Conservation (phyloP, 2,888 invertebrate genomes). For the Malacosoma neustria region DNA sequence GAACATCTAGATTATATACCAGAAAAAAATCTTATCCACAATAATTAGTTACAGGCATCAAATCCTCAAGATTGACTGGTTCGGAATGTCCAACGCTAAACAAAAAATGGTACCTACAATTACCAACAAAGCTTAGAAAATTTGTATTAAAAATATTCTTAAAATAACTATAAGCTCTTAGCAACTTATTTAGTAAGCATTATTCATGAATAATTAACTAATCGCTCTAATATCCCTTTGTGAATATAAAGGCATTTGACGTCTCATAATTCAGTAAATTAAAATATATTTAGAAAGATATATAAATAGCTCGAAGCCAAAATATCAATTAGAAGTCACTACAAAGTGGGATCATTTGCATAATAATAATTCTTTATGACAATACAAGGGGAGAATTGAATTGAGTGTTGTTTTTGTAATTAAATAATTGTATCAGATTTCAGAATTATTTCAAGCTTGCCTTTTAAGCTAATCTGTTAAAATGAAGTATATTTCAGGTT, state of each 20-base stretch:
- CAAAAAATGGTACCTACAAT: no score
- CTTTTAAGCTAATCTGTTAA: no score
- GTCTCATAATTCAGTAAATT: not conserved
- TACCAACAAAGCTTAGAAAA: no score
- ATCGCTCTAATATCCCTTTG: not conserved
- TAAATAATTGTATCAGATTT: no score
- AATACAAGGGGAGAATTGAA: not conserved
- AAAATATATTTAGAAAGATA: conserved; percentile 7
- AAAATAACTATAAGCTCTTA: not conserved
- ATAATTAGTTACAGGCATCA: no score
- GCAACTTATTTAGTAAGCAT: not conserved
- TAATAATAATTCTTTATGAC: not conserved
- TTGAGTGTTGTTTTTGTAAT: not conserved
- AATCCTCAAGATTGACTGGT: no score
- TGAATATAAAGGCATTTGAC: not conserved
- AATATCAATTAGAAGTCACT: not conserved
- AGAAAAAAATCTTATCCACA: no score
- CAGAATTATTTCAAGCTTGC: no score
- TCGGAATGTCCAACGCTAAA: no score
- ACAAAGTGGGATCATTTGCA: not conserved
- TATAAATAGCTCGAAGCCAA: not conserved
- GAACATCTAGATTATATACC: no score
- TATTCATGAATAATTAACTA: not conserved
- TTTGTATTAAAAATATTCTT: no score
- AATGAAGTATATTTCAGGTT: no score